Base-by-base conservation (phyloP, 2,888 invertebrate species). In the Melangyna quadrimaculata region DNA sequence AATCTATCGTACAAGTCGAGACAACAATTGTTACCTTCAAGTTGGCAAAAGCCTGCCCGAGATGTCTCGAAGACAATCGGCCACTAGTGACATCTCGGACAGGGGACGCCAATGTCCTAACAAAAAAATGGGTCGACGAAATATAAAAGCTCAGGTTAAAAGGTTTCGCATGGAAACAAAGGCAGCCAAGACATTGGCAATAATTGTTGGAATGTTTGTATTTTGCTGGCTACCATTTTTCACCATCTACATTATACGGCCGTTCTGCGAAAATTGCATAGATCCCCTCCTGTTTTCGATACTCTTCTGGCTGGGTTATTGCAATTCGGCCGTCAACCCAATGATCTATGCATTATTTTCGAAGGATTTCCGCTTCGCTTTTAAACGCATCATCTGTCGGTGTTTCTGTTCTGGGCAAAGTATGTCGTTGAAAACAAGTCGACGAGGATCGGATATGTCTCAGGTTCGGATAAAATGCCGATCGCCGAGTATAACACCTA, bases 221-320 rank as follows among this genome's bases (percentile, higher is more conserved):
- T 94, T 97, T 90, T 99, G 99, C 92, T 99, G 99, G 99, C 94
- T 98, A 75, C 98, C 98, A 0, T 99, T 99, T 93, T 98, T 99
- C 93, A 97, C 98, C 57, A 97, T 98, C 93, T 98, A 98, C 92
- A 94, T 98, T 61, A 94, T 98, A 73, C 94, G 97, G 12, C 98
- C 98, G 0, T 98, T 97, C 91, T 97, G 97, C 91, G 95, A 94
- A 53, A 94, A 95, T 82, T 98, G 98, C 92, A 97, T 98, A 45
- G 95, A 96, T 87, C 95, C 95, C 0, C 93, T 97, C 77, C 94
- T 98, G 74, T 98, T 98, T 93, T 97, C 97, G 12, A 94, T 98
- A 32, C 94, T 98, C 22, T 98, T 99, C 93, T 99, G 99, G 98
- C 94, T 99, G 87, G 99, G 99, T 1, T 99, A 99, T 93, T 98